Evolutionary conservation across 2,113 vertebrate genomes (phyloP).

Genomic region (Pelodiscus sinensis): DNA sequence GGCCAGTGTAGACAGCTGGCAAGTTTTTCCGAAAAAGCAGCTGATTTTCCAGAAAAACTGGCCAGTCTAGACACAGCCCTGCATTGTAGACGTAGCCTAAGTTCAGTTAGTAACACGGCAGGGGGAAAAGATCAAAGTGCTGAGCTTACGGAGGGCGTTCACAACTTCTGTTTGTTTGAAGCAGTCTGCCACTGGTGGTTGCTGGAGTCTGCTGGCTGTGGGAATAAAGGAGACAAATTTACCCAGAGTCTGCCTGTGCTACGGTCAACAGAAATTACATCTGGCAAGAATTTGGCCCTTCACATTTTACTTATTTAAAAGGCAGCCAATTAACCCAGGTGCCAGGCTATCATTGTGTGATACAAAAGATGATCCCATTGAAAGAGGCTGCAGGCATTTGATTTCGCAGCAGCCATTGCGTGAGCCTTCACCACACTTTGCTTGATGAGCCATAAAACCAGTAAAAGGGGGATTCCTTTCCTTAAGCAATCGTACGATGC

Average conservation of each 20-base stretch:
- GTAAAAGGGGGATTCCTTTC: neutral
- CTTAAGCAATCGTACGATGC: neutral
- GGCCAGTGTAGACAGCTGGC: too few species aligned
- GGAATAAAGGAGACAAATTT: neutral
- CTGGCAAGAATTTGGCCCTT: neutral
- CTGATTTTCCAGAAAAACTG: too few species aligned
- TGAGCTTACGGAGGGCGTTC: neutral
- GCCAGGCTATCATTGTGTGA: neutral
- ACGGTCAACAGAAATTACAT: neutral
- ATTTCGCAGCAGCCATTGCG: neutral
- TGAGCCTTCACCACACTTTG: constrained; percentile 8
- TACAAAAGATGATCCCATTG: neutral
- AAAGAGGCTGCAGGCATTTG: neutral
- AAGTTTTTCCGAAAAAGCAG: too few species aligned
- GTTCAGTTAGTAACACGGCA: neutral
- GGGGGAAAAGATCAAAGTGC: neutral
- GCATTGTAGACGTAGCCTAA: too few species aligned
- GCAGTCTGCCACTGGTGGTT: neutral
- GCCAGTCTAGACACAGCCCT: too few species aligned
- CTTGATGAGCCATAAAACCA: constrained; percentile 20
- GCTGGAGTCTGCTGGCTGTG: constrained; percentile 12
- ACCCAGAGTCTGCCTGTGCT: neutral
- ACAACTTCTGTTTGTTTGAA: neutral
- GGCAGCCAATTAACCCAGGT: constrained; percentile 49
- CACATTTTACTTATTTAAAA: neutral